Base-by-base conservation (phyloP, 2,888 invertebrate species). In the Nomada hirtipes region DNA sequence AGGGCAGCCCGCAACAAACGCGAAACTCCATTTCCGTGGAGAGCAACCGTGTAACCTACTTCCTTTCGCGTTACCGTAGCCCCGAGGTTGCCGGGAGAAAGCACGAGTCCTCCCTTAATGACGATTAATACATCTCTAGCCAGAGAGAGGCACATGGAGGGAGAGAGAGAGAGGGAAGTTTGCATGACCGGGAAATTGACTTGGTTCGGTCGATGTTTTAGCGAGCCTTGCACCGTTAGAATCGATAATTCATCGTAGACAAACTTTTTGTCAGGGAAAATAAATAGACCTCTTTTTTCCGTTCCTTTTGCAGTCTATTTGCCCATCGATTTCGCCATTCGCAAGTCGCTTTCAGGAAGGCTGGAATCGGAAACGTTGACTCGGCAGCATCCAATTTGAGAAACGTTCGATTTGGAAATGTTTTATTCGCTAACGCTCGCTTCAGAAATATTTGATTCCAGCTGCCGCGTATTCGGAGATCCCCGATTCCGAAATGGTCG, bases 1-100 rank as follows among this genome's bases (percentile, higher is more conserved):
- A 47, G 52, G 61, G 52, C 50, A 61, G 26, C 50, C 71, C 61
- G 76, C 77, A 79, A 86, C 82, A 87, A 86, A 82, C 84, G 69
- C 59, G 74, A 82, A 79, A 76, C 68, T 78, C 65, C 64, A 71
- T 83, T 86, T 81, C 78, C 72, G 73, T 59, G 64, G 79, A 75
- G 63, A 53, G 73, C 61, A 52, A 72, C 70, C 60, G 59, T 63
- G 69, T 69, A 79, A 76, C 74, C 73, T 65, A 81, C 61, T 76
- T 73, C 74, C 60, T 44, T 67, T 71, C 61, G 50, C 42, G 52
- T 57, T 29, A 67, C 64, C 82, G 11, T 23, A 29, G 23, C 55
- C 26, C 26, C 42, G 20, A 42, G 57, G 23, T 69, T 79, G 63
- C 57, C 26, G 29, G 44, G 59, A 61, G 23, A 42, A 64, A 77